These are phyloP conservation scores for Nyctibius bracteatus DNA, from an alignment of 2,113 vertebrate species.

Conservation along the genomic window DNA sequence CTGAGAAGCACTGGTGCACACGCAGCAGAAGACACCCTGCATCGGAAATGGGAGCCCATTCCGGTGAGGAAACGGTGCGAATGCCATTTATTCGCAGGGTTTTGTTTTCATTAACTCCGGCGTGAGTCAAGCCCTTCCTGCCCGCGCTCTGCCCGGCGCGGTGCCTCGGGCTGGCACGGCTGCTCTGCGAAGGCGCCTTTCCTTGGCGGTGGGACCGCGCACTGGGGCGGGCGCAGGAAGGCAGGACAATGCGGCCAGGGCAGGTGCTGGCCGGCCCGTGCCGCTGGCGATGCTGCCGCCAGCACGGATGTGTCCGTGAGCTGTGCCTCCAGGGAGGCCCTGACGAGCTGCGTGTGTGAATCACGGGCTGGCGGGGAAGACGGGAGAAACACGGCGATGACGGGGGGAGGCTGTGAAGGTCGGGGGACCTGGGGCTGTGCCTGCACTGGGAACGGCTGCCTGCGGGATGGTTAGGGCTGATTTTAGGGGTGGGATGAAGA, in stretches of 20 bases:
- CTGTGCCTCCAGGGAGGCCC: background rate
- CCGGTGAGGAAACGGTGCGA: background rate
- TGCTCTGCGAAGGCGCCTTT: background rate
- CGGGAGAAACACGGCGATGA: background rate
- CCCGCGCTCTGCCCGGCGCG: background rate
- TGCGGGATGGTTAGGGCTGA: fast-evolving
- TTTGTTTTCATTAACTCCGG: slow-evolving; percentile 1
- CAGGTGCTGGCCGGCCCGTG: background rate
- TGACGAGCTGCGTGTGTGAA: background rate
- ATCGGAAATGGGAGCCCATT: background rate
- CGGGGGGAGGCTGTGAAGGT: background rate
- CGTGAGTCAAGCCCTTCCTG: slow-evolving; percentile 31
- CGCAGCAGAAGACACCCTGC: background rate
- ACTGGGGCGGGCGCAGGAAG: background rate
- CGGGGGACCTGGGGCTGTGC: background rate
- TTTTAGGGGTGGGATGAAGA: background rate
- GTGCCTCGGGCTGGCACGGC: background rate
- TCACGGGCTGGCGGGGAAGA: background rate
- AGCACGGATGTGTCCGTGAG: background rate
- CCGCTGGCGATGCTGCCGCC: background rate
- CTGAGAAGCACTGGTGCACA: background rate
- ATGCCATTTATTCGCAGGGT: background rate
- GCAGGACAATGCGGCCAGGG: background rate
- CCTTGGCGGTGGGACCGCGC: background rate
- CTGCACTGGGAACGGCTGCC: background rate